These are phyloP conservation scores for Diadromus collaris DNA, from an alignment of 2,888 invertebrate species.

Conservation along the genomic window DNA sequence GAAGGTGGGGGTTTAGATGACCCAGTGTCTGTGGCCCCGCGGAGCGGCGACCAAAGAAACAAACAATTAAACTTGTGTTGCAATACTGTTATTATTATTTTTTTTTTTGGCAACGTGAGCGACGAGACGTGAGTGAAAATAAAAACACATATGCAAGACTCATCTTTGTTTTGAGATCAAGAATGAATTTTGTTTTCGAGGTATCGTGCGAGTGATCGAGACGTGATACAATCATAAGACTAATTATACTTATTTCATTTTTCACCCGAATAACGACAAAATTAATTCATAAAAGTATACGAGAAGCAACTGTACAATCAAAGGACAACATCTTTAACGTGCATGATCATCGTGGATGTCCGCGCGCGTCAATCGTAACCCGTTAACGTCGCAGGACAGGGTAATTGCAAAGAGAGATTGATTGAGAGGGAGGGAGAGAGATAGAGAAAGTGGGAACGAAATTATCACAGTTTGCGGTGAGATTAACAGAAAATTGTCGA, in stretches of 20 bases:
- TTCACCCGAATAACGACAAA: neutral
- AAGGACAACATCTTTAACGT: conserved; percentile 23
- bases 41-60: neutral
- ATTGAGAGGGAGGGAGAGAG: neutral
- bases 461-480: conserved; percentile 36
- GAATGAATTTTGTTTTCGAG: conserved; percentile 2
- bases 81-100: neutral
- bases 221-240: neutral
- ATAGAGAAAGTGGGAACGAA: conserved; percentile 14
- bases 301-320: conserved; percentile 54
- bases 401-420: conserved; percentile 26
- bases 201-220: neutral
- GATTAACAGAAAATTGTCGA: conserved; percentile 38
- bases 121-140: neutral
- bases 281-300: conserved; percentile 39
- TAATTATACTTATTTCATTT: neutral
- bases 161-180: neutral
- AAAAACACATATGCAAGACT: neutral
- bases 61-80: neutral
- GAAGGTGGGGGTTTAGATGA: conserved; percentile 6
- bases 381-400: conserved; percentile 40
- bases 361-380: conserved; percentile 30
- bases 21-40: conserved; percentile 4
- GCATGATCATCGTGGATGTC: conserved; percentile 6
- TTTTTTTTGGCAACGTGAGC: neutral